Evolutionary conservation across 35 echinoderm and acorn worm genomes (phyloP), one percentile per base, ranked within the genome.

Genomic region (Eucidaris tribuloides): DNA sequence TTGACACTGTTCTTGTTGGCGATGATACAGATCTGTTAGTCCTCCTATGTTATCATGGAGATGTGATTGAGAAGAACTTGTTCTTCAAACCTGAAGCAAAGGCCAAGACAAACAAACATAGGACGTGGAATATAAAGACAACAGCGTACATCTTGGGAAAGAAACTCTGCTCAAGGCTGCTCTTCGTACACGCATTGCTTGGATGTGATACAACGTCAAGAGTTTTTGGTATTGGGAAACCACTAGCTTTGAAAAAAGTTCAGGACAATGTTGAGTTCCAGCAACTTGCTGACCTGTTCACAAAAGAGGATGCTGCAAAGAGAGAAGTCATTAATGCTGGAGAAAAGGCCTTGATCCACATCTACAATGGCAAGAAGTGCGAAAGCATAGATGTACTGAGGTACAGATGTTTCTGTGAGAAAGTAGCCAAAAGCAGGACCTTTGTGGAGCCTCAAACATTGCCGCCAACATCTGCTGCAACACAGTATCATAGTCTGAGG

Each of bases 201-300:
- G 88, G 80, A 14, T 91, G 88, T 79, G 88, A 91, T 41, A 62
- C 88, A n/a, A n/a, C n/a, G 35, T 84, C 68, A 46, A 36, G 54
- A 60, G 5, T 91, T 19, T 84, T 78, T 84, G 81, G 88, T 9
- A n/a, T n/a, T 44, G 46, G 82, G 25, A 91, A 84, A 78, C 30
- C 32, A 15, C 11, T 46, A 22, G 65, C 46, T 11, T 32, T 71
- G 7, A 78, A 84, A 62, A 44, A 84, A 45, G 0, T 88, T 11
- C 39, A 45, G 2, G 79, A 38, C 30, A 85, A 77, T 50, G 3
- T 0, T 33, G 39, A 77, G 1, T 91, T 78, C 40, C 48, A 65
- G 25, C 28, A 42, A 54, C 65, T 27, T 34, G 81, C 88, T 4
- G 57, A 84, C 1, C 4, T 90, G 23, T 88, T 88, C 38, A 87